phyloP scores from a whole-genome alignment of 2,113 vertebrate species.

The Lycocorax pyrrhopterus region DNA sequence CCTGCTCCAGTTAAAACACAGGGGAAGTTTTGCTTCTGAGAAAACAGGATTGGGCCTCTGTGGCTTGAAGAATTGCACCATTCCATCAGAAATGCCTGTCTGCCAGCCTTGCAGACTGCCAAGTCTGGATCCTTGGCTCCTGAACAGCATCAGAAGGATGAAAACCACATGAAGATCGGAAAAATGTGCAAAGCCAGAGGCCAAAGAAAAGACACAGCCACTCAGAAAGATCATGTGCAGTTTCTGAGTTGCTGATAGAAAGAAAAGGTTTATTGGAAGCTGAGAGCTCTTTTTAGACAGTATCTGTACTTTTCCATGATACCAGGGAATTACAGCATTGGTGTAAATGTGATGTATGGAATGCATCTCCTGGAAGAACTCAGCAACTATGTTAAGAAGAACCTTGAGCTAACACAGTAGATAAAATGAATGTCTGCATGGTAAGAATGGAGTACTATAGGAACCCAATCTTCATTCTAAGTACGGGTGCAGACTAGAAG shows the following conservation, averaged over 20 bases:
- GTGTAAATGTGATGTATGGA: fast-evolving
- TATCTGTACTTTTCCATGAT: not conserved
- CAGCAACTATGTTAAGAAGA: not conserved
- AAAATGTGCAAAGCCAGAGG: conserved; percentile 34
- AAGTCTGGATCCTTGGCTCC: not conserved
- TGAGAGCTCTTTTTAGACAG: not conserved
- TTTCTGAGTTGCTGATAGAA: not conserved
- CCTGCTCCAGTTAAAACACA: not conserved
- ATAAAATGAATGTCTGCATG: not conserved
- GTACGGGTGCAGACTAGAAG: not conserved
- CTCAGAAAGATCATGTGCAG: not conserved
- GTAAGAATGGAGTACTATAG: not conserved
- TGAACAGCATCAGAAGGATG: not conserved
- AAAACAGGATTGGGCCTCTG: not conserved
- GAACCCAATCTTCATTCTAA: not conserved
- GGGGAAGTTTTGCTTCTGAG: not conserved
- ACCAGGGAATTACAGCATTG: not conserved
- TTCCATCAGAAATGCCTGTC: conserved; percentile 10
- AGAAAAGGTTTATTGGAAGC: not conserved
- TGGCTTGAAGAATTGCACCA: not conserved
- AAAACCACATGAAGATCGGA: conserved; percentile 34
- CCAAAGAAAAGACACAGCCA: not conserved
- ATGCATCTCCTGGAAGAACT: not conserved
- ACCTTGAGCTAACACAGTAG: not conserved
- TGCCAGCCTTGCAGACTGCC: not conserved